Percentiles rank a stretch among this genome's conserved stretches.
These are phyloP conservation scores for Phrynocephalus guinanensis DNA, from an alignment of 2,797 vertebrate species.

Conservation along the genomic window DNA sequence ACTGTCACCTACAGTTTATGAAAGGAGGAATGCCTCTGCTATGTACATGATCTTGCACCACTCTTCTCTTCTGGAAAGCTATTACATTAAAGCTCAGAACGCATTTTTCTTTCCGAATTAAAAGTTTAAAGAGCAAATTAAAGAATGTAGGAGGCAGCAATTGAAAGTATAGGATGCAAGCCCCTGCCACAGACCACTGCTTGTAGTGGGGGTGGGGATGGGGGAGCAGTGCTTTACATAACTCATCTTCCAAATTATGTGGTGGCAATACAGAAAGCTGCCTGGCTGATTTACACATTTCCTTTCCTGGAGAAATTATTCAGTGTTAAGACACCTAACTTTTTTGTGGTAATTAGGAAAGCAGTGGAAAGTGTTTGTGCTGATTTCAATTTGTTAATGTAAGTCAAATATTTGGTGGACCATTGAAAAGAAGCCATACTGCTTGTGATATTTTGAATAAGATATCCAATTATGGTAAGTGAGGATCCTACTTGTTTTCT, in stretches of 20 bases:
- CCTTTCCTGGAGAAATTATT: not conserved
- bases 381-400: not conserved
- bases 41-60: not conserved
- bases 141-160: not conserved
- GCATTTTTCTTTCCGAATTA: not conserved
- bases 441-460: slow-evolving; percentile 23
- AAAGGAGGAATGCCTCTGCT: not conserved
- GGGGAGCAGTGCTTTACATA: not conserved
- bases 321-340: not conserved
- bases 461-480: slow-evolving; percentile 42
- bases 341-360: not conserved
- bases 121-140: not conserved
- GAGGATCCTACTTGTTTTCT: not conserved
- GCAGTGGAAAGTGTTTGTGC: not conserved
- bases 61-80: not conserved
- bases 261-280: not conserved
- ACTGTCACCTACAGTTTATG: slow-evolving; percentile 61
- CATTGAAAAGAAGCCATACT: slow-evolving; percentile 24
- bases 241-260: not conserved
- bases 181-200: no score
- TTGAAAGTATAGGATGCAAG: not conserved
- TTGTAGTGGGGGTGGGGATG: not conserved
- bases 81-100: not conserved
- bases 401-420: not conserved
- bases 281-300: not conserved